A percentile compares a stretch with the other conserved stretches of the same genome.
These are phyloP conservation scores for Pelochelys cantorii DNA, from an alignment of 2,797 vertebrate species.

Conservation along the genomic window DNA sequence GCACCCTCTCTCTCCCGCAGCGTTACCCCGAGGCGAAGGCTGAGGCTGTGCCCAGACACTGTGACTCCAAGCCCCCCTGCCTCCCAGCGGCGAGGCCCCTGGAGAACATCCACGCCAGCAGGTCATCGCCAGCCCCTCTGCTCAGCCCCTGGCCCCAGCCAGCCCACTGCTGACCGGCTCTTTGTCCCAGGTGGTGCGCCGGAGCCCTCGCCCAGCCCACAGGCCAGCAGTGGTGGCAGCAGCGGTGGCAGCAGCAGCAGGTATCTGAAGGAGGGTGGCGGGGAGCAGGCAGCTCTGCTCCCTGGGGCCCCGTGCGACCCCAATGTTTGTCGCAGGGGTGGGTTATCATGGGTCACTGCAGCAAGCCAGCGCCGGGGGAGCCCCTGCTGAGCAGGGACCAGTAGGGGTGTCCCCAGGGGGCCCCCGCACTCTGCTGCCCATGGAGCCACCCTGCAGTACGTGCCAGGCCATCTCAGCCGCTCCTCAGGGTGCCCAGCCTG, in stretches of 20 bases:
- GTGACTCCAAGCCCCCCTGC: background rate
- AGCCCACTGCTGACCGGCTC: background rate
- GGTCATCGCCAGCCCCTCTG: slow-evolving; percentile 57
- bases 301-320: no score
- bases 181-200: background rate
- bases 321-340: no score
- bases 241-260: background rate
- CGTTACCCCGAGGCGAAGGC: slow-evolving; percentile 56
- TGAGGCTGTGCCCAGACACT: slow-evolving; percentile 68
- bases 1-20: background rate
- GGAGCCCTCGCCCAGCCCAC: background rate
- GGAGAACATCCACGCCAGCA: slow-evolving; percentile 61
- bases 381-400: no score
- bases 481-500: background rate
- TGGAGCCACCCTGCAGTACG: background rate
- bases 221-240: background rate
- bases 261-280: background rate
- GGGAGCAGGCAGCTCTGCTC: background rate
- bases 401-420: no score
- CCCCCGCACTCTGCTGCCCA: no score
- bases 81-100: background rate
- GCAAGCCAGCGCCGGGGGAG: background rate
- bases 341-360: background rate
- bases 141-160: background rate
- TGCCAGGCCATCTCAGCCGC: background rate